Base-by-base conservation (phyloP, 2,797 vertebrate genomes). In the Lithobates pipiens region DNA sequence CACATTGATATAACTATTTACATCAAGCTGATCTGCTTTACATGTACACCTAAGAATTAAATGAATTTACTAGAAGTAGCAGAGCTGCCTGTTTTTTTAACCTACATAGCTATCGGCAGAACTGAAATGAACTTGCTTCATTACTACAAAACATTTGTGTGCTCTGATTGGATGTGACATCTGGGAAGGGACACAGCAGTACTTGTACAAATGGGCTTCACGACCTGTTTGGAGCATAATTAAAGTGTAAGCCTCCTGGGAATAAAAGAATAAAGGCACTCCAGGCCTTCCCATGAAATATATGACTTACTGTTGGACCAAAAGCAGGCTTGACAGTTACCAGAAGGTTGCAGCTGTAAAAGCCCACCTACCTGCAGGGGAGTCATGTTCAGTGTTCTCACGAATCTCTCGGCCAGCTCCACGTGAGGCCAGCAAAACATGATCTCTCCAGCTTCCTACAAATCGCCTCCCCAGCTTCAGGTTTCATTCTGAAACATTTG, bases 281-380 rank as follows among this genome's bases (percentile, higher is more conserved):
- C 89, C 90, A 90, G 90, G 91, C 79, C 90, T 87, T 91, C 89
- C 90, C 90, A 88, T n/a, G 77, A 88, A 90, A 92, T 91, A 91
- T 91, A 88, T 92, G 92, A 92, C 90, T 93, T 93, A 90, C 84
- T 93, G 91, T 88, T 91, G 90, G 90, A 93, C 89, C n/a, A 0
- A 93, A 90, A 95, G 89, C 85, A 83, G 90, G 86, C 90, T 91
- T 95, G 93, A 93, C 93, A 92, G 93, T 90, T 90, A 91, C 88
- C 92, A 92, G 90, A 92, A 91, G 90, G 89, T 76, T 89, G 87
- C 79, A 4, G 57, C 21, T 69, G 79, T 91, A 90, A 91, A 78
- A 90, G 93, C 91, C 91, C 85, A 88, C 90, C 91, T 88, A 83
- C 90, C 13, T 78, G 82, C 85, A 0, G 88, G 89, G 86, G 88